These are phyloP conservation scores for Catonia carolina DNA, from an alignment of 2,888 invertebrate species.

Conservation along the genomic window DNA sequence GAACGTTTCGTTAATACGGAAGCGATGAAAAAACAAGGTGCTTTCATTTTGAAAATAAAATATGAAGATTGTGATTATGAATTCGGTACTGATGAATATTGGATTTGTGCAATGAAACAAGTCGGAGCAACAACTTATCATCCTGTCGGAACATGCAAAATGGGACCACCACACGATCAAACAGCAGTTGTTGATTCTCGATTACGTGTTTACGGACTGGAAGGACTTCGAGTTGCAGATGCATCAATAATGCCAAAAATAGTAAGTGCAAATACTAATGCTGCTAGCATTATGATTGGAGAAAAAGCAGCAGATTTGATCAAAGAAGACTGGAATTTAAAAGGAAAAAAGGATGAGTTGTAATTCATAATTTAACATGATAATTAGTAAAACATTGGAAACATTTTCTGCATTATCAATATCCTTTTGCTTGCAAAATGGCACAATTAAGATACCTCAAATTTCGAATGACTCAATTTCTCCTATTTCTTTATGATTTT, in stretches of 20 bases:
- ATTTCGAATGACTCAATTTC: no score
- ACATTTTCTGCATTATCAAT: background rate
- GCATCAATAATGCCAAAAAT: constrained; percentile 42
- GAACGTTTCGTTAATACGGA: constrained; percentile 30
- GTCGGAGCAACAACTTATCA: constrained; percentile 35
- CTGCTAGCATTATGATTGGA: constrained; percentile 37
- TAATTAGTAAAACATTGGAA: background rate
- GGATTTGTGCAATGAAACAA: constrained; percentile 34
- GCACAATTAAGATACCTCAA: no score
- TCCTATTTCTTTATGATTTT: no score
- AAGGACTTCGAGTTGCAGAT: constrained; percentile 42
- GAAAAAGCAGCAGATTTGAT: constrained; percentile 38
- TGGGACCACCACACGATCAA: constrained; percentile 38
- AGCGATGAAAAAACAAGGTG: constrained; percentile 30
- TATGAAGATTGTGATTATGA: constrained; percentile 30
- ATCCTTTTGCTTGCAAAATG: no score
- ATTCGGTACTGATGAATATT: constrained; percentile 34
- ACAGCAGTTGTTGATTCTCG: constrained; percentile 25
- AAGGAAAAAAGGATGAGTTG: background rate
- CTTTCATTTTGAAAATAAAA: constrained; percentile 27
- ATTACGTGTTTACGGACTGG: constrained; percentile 35
- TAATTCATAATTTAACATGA: background rate
- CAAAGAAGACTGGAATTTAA: constrained; percentile 12
- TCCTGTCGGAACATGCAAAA: constrained; percentile 39
- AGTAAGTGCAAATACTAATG: constrained; percentile 40